Conservation (phyloP, 1,140 invertebrate genomes). For the Lethocerus indicus region DNA sequence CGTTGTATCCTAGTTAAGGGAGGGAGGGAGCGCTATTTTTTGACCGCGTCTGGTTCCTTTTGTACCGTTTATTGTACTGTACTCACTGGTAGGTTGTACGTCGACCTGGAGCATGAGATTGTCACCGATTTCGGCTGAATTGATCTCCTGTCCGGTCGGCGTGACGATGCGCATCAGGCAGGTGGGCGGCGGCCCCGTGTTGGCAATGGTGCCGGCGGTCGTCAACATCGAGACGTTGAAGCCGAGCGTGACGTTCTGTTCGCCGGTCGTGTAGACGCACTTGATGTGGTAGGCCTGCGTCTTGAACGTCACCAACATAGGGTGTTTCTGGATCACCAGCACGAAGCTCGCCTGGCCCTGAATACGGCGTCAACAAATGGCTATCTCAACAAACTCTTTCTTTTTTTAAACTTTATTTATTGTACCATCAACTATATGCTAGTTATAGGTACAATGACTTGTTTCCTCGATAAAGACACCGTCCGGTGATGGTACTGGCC, state of each 20-base stretch:
- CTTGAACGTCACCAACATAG: conserved; percentile 84
- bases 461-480: too few relatives aligned
- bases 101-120: conserved; percentile 80
- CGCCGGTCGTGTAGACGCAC: conserved; percentile 84
- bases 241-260: conserved; percentile 80
- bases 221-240: conserved; percentile 93
- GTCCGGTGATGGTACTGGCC: too few relatives aligned
- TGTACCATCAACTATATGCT: too few relatives aligned
- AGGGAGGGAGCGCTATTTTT: too few relatives aligned
- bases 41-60: too few relatives aligned
- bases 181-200: conserved; percentile 82
- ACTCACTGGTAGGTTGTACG: conserved; percentile 75
- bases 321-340: conserved; percentile 87
- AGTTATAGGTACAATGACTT: too few relatives aligned
- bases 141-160: conserved; percentile 70
- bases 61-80: too few relatives aligned
- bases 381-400: too few relatives aligned
- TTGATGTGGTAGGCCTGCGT: conserved; percentile 90
- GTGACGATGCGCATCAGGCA: conserved; percentile 86
- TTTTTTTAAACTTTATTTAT: too few relatives aligned
- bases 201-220: conserved; percentile 85
- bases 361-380: too few relatives aligned
- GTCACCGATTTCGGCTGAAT: conserved; percentile 81
- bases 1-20: too few relatives aligned
- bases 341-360: conserved; percentile 83